These are phyloP conservation scores for Tipula helvola DNA, from an alignment of 2,888 invertebrate species.

Conservation along the genomic window DNA sequence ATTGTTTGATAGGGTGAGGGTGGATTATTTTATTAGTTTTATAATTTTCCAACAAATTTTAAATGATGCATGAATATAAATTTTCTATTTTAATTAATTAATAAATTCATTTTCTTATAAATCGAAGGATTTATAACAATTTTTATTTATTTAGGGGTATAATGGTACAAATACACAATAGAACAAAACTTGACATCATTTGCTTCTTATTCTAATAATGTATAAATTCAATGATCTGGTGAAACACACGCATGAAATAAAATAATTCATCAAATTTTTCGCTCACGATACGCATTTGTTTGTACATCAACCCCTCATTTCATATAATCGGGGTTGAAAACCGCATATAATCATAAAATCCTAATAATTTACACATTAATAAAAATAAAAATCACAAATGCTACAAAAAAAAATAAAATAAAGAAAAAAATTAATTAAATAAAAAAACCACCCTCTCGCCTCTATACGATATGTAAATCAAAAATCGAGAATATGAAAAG, in stretches of 20 bases:
- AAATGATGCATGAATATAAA: background rate
- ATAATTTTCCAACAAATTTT: background rate
- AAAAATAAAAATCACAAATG: background rate
- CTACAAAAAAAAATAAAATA: background rate
- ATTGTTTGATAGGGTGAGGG: background rate
- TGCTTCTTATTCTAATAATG: background rate
- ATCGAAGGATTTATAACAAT: background rate
- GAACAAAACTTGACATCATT: background rate
- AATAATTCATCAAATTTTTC: background rate
- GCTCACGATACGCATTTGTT: background rate
- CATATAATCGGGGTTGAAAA: background rate
- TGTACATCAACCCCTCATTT: background rate
- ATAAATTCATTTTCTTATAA: background rate
- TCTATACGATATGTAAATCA: background rate
- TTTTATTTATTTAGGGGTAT: background rate
- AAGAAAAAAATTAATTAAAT: background rate
- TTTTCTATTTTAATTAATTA: background rate
- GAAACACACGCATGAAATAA: background rate
- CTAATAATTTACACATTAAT: slow-evolving; percentile 4
- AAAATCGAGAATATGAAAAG: background rate
- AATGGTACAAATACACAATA: background rate
- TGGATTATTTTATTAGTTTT: background rate
- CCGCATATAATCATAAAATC: background rate
- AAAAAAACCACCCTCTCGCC: background rate
- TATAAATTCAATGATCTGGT: background rate